Base-by-base conservation (phyloP, 2,888 invertebrate species). In the Autographa gamma region DNA sequence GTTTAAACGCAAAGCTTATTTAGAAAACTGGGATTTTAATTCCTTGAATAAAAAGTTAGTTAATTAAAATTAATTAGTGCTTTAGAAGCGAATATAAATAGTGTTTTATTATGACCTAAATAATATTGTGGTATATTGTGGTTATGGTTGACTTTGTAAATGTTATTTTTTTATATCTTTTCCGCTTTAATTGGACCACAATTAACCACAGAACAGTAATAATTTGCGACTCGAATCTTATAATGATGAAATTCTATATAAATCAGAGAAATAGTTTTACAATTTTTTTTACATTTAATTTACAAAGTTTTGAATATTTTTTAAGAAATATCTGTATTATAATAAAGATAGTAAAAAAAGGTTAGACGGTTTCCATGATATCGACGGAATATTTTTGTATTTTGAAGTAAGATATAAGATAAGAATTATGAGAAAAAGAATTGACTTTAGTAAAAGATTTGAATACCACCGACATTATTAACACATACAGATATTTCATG, bases 351-450 rank as follows among this genome's bases (percentile, higher is more conserved):
- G 14, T 11, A 54, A 19, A 54, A 52, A 52, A 54, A 52, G 2
- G 8, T 52, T 9, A 54, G 54, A 54, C 54, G 54, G 54, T 11
- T 8, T 52, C 8, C 14, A n/a, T 18, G 18, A 18, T 18, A 19
- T 18, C 54, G 54, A 54, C 54, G 54, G 54, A 54, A 54, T 19
- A 54, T 19, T 16, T 43, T 54, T 54, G 19, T 54, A 54, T 54
- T 19, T 9, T 54, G 9, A 9, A 8, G 54, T 54, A 54, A 19
- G 11, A 8, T 18, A 16, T 2, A 0, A n/a, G 8, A 18, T 18
- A 18, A 52, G n/a, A 52, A 43, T 14, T 3, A 43, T 43, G 14
- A 43, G 3, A 14, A 43, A 14, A 13, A 2, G 14, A 43, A 14
- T 43, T 43, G 16, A 16, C 16, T 14, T 5, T 3, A 43, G 43